Evolutionary conservation across 2,797 vertebrate species (phyloP).

Genomic region (Rhinichthys osculus): DNA sequence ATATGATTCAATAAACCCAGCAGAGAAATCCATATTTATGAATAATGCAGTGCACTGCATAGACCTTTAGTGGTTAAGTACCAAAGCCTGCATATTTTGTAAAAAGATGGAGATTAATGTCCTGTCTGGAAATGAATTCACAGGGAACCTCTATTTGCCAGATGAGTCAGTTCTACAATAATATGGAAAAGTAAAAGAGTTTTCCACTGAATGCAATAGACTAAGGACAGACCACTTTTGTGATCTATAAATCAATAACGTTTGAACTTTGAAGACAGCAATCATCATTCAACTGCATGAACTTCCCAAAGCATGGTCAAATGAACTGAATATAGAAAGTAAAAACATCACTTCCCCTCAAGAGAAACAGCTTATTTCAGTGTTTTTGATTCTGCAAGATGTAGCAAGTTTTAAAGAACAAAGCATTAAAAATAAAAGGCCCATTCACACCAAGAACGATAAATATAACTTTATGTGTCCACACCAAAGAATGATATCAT

Average conservation of each 20-base stretch:
- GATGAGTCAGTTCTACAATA: slow-evolving; percentile 2
- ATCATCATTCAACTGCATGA: neutral
- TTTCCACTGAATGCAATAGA: slow-evolving; percentile 10
- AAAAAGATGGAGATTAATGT: neutral
- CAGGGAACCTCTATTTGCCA: neutral
- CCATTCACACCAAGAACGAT: neutral
- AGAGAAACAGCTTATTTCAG: neutral
- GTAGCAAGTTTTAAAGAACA: neutral
- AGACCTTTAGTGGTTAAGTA: neutral
- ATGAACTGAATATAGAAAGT: neutral
- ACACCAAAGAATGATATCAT: neutral
- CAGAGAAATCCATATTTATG: slow-evolving; percentile 2
- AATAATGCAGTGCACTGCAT: neutral
- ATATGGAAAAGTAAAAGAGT: neutral
- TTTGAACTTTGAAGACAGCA: neutral
- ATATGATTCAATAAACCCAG: neutral
- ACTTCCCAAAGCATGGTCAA: neutral
- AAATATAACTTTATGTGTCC: neutral
- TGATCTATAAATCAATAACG: neutral
- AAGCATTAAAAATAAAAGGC: neutral
- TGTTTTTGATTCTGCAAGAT: neutral
- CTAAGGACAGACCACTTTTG: neutral
- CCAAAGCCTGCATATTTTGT: neutral
- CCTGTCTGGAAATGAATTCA: neutral
- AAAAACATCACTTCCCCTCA: neutral